A percentile compares a stretch with the other conserved stretches of the same genome.
Conservation (phyloP, 1,140 invertebrate species). For the Chironomus striatipennis region DNA sequence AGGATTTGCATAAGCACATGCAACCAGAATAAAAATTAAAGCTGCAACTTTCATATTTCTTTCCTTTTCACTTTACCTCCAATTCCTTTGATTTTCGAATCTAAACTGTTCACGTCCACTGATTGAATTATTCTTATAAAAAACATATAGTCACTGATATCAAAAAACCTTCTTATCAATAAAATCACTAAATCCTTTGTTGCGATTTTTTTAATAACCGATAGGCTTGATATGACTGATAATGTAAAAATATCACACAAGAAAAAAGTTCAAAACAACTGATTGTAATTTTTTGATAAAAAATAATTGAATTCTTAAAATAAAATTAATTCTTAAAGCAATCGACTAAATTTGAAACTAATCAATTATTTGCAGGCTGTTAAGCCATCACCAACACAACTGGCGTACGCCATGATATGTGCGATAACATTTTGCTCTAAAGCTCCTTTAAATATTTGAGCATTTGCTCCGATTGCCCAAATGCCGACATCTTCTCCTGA, state of each 20-base stretch:
- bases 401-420: constrained; percentile 59
- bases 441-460: constrained; percentile 63
- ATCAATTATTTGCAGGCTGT: constrained; percentile 36
- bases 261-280: background rate
- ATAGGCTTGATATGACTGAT: no score
- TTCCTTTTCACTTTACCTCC: background rate
- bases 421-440: constrained; percentile 73
- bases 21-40: background rate
- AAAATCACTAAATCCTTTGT: no score
- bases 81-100: background rate
- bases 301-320: background rate
- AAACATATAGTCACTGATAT: no score
- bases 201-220: no score
- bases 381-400: constrained; percentile 45
- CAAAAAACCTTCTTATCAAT: no score
- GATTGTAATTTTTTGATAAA: background rate
- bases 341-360: background rate
- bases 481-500: constrained; percentile 61
- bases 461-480: constrained; percentile 53
- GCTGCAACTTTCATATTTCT: background rate
- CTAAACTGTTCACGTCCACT: background rate
- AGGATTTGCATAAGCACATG: background rate
- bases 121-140: no score
- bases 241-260: no score
- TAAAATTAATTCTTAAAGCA: no score